phyloP scores from a whole-genome alignment of 2,113 vertebrate species.

The Paracanthobrama guichenoti region DNA sequence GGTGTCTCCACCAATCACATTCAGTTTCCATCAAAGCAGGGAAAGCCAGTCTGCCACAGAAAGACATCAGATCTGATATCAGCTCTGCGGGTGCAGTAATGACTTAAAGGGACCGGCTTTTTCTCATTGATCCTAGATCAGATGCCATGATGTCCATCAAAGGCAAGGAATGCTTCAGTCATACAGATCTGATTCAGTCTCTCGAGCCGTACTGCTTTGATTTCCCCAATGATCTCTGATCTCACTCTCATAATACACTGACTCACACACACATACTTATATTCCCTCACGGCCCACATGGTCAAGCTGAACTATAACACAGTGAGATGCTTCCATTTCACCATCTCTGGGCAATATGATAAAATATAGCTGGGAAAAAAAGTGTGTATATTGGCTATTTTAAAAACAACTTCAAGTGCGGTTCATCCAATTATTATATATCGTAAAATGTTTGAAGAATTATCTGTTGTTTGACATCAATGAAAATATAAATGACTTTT shows the following conservation, averaged over 20 bases:
- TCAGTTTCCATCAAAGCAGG: background rate
- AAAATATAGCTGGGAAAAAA: background rate
- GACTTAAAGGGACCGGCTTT: background rate
- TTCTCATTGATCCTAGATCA: background rate
- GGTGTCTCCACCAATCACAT: background rate
- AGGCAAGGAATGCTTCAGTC: background rate
- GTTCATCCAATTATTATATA: background rate
- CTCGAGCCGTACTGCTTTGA: background rate
- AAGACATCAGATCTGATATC: background rate
- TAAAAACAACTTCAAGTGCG: background rate
- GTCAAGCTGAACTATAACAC: background rate
- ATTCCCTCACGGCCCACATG: background rate
- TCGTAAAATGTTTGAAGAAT: too few relatives aligned
- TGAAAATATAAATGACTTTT: too few relatives aligned
- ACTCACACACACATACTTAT: background rate
- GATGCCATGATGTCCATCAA: constrained; percentile 11
- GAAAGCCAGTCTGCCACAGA: background rate
- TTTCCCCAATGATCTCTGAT: constrained; percentile 12
- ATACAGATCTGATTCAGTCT: background rate
- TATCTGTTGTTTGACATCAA: too few relatives aligned
- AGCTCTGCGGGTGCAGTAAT: background rate
- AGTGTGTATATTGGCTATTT: background rate
- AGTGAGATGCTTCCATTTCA: background rate
- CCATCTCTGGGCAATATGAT: background rate
- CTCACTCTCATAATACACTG: constrained; percentile 3